A percentile compares a stretch with the other conserved stretches of the same genome.
Evolutionary conservation across 2,797 vertebrate genomes (phyloP).

Genomic region (Neostethus bicornis): DNA sequence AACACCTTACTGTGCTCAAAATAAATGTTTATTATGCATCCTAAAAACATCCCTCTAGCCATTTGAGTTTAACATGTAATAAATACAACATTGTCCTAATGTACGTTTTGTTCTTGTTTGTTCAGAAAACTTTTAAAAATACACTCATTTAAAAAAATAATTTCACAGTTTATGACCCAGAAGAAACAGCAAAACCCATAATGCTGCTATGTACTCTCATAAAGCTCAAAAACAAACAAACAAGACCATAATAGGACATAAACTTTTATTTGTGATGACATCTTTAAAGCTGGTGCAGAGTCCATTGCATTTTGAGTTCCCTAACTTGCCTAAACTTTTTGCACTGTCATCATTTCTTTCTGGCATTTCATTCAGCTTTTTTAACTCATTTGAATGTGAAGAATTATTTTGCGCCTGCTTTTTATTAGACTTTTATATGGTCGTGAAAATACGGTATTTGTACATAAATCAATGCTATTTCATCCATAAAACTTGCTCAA

Average conservation of each 20-base stretch:
- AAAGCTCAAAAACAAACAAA: constrained; percentile 26
- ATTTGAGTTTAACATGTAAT: too few species aligned
- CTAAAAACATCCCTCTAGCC: too few species aligned
- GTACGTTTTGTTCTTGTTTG: too few species aligned
- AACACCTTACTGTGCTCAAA: too few species aligned
- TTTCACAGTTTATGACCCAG: constrained; percentile 35
- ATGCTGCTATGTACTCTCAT: not conserved
- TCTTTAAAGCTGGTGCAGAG: constrained; percentile 26
- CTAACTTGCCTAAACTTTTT: constrained; percentile 9
- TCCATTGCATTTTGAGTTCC: constrained; percentile 31
- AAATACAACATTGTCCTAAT: too few species aligned
- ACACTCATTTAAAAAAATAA: constrained; percentile 2
- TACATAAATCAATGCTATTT: too few species aligned
- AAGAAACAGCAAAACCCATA: constrained; percentile 4
- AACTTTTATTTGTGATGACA: constrained; percentile 26
- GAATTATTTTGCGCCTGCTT: too few species aligned
- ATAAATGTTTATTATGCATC: too few species aligned
- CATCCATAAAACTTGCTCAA: too few species aligned
- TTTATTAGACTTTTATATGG: too few species aligned
- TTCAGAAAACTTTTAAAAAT: constrained; percentile 3
- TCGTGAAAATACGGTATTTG: too few species aligned
- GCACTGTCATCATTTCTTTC: not conserved
- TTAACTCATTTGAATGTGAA: not conserved
- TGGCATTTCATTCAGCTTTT: constrained; percentile 2
- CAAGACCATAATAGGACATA: constrained; percentile 21